Conservation (phyloP, 2,888 invertebrate genomes). For the Gymnoscelis rufifasciata region DNA sequence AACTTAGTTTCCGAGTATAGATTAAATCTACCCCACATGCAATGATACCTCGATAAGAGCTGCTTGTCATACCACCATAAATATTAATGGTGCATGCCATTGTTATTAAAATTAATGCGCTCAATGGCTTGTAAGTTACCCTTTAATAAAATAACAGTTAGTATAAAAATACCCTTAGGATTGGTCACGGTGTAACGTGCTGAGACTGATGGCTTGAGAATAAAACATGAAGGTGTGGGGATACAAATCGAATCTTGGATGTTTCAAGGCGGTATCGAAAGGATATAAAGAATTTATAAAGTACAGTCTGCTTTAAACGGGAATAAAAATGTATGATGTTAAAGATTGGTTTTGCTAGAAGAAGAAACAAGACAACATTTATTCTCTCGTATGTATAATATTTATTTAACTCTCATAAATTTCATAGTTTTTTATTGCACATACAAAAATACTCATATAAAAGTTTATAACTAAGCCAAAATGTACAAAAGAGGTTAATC, state of each 20-base stretch:
- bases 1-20: constrained; percentile 1
- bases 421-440: too few species aligned
- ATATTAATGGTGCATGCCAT: constrained; percentile 62
- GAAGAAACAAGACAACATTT: too few species aligned
- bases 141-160: constrained; percentile 37
- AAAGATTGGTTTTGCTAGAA: too few species aligned
- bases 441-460: too few species aligned
- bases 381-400: too few species aligned
- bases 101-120: constrained; percentile 69
- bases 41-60: constrained; percentile 23
- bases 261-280: too few species aligned
- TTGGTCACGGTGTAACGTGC: constrained; percentile 4
- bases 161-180: constrained; percentile 6
- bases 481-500: too few species aligned
- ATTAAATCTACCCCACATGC: constrained; percentile 11
- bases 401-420: too few species aligned
- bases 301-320: too few species aligned
- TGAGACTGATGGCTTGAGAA: constrained; percentile 2
- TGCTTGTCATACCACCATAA: constrained; percentile 49
- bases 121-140: constrained; percentile 50
- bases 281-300: too few species aligned
- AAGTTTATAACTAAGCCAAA: too few species aligned
- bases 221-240: not conserved
- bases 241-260: not conserved
- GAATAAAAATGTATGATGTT: too few species aligned